Base-by-base conservation (phyloP, 2,113 vertebrate genomes). In the Mola mola region DNA sequence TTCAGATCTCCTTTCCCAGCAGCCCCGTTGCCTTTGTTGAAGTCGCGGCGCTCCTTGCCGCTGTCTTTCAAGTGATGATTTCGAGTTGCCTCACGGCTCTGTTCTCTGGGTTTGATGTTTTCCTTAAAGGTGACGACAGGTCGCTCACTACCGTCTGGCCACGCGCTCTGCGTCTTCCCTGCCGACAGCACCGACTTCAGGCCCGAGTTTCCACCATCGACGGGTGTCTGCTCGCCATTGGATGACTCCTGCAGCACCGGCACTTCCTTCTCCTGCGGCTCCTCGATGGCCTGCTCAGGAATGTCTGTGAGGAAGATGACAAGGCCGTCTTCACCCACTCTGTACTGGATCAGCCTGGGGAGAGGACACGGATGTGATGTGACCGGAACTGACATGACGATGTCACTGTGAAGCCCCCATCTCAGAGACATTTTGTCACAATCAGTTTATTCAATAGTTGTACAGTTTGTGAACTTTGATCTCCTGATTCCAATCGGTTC, bases 61-160 rank as follows among this genome's bases (percentile, higher is more conserved):
- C 86, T 77, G 41, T 97, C 96, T 74, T 95, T 96, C 47, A 82
- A 89, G 17, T 92, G 92, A 33, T 92, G 94, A 78, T 74, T 91
- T 38, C 94, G 89, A 9, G 83, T 85, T 3, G 85, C 89, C 6
- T 98, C 96, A 41, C 94, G 93, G 87, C 92, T 94, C 56, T 84
- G 89, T 74, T 98, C 97, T 22, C 93, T 83, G 4, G 96, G 96
- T 79, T 98, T 98, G 89, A 96, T 96, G 81, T 98, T 98, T 89
- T 99, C 97, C 76, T 98, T 98, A 88, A 98, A 98, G 0, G 96
- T 98, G 75, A 98, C 96, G 73, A 97, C 88, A 0, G 95, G 96
- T 17, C 96, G 94, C 62, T 98, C 97, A 43, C 91, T 87, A 2
- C 89, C 11, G 10, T 98, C 96, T 2, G 93, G 91, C 89, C 66